These are phyloP conservation scores for Apostichopus californicus DNA, from an alignment of 35 echinoderm and acorn worm species.

Conservation along the genomic window DNA sequence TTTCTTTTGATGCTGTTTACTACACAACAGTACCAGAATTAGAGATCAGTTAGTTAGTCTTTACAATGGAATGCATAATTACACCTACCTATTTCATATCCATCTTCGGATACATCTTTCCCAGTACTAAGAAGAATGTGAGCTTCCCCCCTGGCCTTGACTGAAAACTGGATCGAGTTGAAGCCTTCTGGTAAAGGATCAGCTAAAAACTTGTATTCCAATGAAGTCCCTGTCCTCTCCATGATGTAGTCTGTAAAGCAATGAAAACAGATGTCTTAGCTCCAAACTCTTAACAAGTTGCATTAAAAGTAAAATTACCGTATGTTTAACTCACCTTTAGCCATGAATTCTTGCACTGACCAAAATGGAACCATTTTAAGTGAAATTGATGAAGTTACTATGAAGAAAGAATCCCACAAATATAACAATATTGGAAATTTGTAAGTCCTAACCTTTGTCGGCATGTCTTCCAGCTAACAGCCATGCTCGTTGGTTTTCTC, in stretches of 20 bases:
- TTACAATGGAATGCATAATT: too few species aligned
- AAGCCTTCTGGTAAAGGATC: neutral
- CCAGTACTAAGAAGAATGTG: conserved; percentile 16
- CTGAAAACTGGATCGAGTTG: conserved; percentile 6
- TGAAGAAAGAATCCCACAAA: too few species aligned
- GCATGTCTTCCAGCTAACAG: conserved; percentile 15
- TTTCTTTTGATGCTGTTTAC: too few species aligned
- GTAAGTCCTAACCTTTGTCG: neutral
- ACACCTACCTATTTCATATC: conserved; percentile 23
- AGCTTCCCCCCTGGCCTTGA: conserved; percentile 18
- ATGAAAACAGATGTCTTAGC: too few species aligned
- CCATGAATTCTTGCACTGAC: too few species aligned
- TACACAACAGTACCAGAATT: too few species aligned
- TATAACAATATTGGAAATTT: too few species aligned
- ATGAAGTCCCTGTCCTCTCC: conserved; percentile 18
- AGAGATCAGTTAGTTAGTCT: too few species aligned
- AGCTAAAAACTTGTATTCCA: conserved; percentile 44
- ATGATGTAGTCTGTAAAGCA: conserved; percentile 35
- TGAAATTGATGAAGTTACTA: too few species aligned
- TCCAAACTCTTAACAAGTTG: neutral
- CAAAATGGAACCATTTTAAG: too few species aligned
- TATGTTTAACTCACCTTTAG: too few species aligned
- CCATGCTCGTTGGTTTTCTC: conserved; percentile 33
- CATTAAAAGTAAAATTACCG: too few species aligned
- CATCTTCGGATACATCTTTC: neutral